phyloP scores from a whole-genome alignment of 2,888 invertebrate genomes.

The Amphipoea lucens region DNA sequence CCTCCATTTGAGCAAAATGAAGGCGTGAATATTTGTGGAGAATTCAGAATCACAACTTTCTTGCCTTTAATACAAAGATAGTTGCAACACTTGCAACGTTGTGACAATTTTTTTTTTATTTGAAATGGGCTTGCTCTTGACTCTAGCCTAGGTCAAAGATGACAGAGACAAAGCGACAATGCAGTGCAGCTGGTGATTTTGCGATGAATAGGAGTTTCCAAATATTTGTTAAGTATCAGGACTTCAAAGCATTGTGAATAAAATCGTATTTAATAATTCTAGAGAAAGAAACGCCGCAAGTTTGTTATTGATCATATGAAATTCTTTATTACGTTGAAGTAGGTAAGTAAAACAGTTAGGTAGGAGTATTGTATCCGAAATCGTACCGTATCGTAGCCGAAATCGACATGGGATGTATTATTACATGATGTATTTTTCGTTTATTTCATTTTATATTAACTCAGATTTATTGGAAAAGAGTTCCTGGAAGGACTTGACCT shows the following conservation, averaged over 20 bases:
- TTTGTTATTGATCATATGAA: not conserved
- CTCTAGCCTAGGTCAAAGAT: no score
- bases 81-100: not conserved
- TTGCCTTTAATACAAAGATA: not conserved
- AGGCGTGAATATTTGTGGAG: not conserved
- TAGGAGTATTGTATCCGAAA: not conserved
- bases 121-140: no score
- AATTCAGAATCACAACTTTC: not conserved
- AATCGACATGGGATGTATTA: not conserved
- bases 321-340: not conserved
- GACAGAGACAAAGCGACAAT: no score
- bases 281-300: not conserved
- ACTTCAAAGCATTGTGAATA: not conserved
- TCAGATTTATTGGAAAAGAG: no score
- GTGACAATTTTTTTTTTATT: not conserved
- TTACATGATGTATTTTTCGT: not conserved
- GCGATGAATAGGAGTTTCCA: not conserved
- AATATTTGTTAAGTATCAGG: constrained; percentile 4
- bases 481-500: not conserved
- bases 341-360: not conserved
- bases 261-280: not conserved
- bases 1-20: not conserved
- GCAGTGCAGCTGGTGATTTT: constrained; percentile 1
- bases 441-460: not conserved
- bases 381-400: not conserved